Evolutionary conservation across 2,888 invertebrate species (phyloP).

Genomic region (Lacanobia wlatinum): DNA sequence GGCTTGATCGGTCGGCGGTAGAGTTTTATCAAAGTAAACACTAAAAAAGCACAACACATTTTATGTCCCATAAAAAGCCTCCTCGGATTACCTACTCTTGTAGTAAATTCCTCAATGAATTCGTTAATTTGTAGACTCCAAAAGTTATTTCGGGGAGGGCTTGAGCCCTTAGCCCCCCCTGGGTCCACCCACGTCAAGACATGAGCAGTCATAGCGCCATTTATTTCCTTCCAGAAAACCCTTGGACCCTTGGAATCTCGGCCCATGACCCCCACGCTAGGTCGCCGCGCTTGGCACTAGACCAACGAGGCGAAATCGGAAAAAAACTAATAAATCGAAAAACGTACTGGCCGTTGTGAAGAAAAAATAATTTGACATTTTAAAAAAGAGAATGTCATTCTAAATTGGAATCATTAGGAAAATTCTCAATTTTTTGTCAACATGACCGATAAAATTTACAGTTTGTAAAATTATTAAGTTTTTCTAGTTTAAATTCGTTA

Average conservation of each 20-base stretch:
- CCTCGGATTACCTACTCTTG: too few species aligned
- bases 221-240: constrained; percentile 47
- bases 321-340: constrained; percentile 17
- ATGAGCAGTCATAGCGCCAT: constrained; percentile 13
- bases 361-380: constrained; percentile 25
- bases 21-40: too few species aligned
- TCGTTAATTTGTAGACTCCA: too few species aligned
- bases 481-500: constrained; percentile 26
- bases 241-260: constrained; percentile 23
- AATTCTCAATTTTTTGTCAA: constrained; percentile 38
- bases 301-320: constrained; percentile 39
- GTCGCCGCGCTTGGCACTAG: constrained; percentile 45
- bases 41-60: too few species aligned
- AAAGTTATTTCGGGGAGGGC: too few species aligned
- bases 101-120: too few species aligned
- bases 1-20: too few species aligned
- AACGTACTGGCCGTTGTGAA: constrained; percentile 25
- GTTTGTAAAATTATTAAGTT: constrained; percentile 7
- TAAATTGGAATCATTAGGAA: constrained; percentile 40
- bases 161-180: too few species aligned
- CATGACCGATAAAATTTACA: constrained; percentile 41
- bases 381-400: constrained; percentile 45
- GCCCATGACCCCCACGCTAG: constrained; percentile 18
- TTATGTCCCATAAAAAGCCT: too few species aligned
- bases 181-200: neutral